These are phyloP conservation scores for Brachionus calyciflorus DNA, from an alignment of 1,140 invertebrate genomes.

Conservation along the genomic window DNA sequence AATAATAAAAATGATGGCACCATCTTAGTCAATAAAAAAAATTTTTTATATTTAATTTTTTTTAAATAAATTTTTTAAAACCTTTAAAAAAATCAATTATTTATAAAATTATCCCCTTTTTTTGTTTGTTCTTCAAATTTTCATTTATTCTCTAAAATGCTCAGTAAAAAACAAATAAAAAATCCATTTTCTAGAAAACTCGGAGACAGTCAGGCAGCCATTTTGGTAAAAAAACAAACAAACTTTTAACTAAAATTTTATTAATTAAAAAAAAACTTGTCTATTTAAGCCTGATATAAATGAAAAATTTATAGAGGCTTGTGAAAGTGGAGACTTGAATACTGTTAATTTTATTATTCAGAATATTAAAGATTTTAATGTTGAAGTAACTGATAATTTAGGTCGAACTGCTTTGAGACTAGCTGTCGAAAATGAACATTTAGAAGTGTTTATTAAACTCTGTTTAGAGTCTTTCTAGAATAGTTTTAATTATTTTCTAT, in stretches of 20 bases:
- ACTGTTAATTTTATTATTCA: constrained; percentile 53
- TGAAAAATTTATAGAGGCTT: constrained; percentile 40
- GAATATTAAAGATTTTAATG: constrained; percentile 53
- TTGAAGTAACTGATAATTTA: constrained; percentile 55
- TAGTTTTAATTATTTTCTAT: no score
- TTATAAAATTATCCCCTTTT: no score
- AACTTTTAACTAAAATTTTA: no score
- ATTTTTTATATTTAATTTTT: no score
- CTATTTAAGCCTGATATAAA: constrained; percentile 31
- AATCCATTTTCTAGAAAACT: constrained; percentile 29
- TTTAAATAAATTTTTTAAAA: no score
- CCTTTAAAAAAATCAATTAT: no score
- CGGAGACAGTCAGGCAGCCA: not conserved
- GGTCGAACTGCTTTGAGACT: constrained; percentile 55
- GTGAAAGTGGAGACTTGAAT: constrained; percentile 36
- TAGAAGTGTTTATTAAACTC: constrained; percentile 50
- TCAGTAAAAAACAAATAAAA: constrained; percentile 44
- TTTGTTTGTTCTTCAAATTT: no score
- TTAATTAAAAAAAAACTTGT: not conserved
- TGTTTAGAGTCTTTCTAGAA: not conserved
- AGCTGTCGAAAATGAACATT: constrained; percentile 56
- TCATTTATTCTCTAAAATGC: no score
- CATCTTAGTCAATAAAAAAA: no score
- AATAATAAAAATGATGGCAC: no score
- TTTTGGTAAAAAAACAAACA: not conserved